Percentiles rank a stretch among this genome's conserved stretches.
These are phyloP conservation scores for Himalopsyche tibetana DNA, from an alignment of 2,888 invertebrate species.

Conservation along the genomic window DNA sequence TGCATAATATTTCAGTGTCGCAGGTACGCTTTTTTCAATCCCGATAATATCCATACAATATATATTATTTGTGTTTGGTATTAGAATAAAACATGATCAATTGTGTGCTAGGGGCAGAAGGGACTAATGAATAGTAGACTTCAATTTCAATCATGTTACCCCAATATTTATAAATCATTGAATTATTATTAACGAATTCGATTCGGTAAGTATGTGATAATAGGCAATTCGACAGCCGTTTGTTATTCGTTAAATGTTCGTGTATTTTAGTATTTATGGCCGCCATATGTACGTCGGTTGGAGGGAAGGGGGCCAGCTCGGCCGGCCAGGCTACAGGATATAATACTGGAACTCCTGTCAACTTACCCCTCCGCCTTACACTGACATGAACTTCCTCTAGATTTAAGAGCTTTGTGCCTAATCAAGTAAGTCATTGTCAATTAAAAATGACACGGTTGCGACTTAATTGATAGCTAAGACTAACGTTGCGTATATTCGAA, in stretches of 20 bases:
- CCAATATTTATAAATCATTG: no score
- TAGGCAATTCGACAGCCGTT: not conserved
- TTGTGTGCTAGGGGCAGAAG: no score
- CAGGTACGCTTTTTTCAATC: no score
- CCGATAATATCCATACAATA: no score
- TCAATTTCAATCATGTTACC: no score
- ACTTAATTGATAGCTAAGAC: not conserved
- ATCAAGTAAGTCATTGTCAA: conserved; percentile 34
- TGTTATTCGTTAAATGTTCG: not conserved
- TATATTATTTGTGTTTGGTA: no score
- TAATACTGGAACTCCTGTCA: conserved; percentile 20
- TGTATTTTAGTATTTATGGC: not conserved
- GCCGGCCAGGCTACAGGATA: not conserved
- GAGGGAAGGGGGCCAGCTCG: not conserved
- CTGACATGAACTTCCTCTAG: conserved; percentile 18
- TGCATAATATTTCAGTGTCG: no score
- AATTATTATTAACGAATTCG: no score
- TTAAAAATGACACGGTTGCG: not conserved
- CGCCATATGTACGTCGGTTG: conserved; percentile 26
- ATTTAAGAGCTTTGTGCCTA: conserved; percentile 26
- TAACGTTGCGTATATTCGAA: not conserved
- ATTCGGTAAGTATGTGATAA: not conserved
- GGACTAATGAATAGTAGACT: no score
- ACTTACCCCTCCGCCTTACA: conserved; percentile 24
- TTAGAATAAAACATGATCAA: no score